phyloP scores from a whole-genome alignment of 2,888 invertebrate genomes.

The Gastrophysa polygoni region DNA sequence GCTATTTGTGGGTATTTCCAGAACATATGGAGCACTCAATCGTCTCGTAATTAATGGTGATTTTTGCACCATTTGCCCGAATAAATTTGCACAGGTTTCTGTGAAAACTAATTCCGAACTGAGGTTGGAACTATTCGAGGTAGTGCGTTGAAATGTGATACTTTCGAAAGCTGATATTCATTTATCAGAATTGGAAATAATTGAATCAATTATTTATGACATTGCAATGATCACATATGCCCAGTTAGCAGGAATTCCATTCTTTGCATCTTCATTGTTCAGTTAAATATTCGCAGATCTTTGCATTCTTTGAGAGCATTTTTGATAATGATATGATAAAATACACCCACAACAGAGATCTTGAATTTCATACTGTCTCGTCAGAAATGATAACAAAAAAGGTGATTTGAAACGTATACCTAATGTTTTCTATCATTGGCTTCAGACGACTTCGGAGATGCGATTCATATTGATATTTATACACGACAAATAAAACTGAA shows the following conservation, averaged over 20 bases:
- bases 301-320: too few species aligned
- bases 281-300: too few species aligned
- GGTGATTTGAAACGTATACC: too few species aligned
- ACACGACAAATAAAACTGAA: too few species aligned
- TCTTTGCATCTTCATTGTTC: too few species aligned
- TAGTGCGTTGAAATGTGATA: not conserved
- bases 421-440: too few species aligned
- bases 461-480: too few species aligned
- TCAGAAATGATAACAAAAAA: not conserved
- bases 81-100: not conserved
- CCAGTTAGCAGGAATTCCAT: too few species aligned
- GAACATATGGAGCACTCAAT: not conserved
- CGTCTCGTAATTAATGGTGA: not conserved
- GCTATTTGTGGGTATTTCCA: not conserved
- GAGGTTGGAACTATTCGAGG: not conserved
- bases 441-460: too few species aligned
- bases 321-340: not conserved
- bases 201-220: too few species aligned
- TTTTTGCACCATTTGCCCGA: not conserved
- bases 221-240: too few species aligned
- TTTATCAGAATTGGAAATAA: not conserved
- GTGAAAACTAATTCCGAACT: too few species aligned
- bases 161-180: not conserved
- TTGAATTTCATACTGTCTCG: not conserved
- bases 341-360: not conserved